Percentiles rank a stretch among this genome's conserved stretches.
Conservation (phyloP, 2,888 invertebrate genomes). For the Drosophila suboccidentalis region DNA sequence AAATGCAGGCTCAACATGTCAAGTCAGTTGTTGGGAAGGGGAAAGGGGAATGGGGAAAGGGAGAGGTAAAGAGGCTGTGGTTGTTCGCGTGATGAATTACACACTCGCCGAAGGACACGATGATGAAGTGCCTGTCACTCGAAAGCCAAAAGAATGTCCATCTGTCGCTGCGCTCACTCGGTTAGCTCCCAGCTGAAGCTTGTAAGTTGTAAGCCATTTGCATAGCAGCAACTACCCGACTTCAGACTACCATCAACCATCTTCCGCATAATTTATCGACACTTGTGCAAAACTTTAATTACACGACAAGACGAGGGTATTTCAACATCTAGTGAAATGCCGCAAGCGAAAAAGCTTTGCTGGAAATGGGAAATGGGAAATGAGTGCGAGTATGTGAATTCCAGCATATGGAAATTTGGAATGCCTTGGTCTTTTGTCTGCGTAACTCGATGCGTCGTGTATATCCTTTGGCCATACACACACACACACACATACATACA, state of each 20-base stretch:
- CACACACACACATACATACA: constrained; percentile 1
- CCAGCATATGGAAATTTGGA: constrained; percentile 70
- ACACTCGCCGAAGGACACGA: constrained; percentile 80
- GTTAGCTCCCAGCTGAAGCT: constrained; percentile 34
- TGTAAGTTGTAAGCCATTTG: constrained; percentile 67
- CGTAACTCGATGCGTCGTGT: constrained; percentile 69
- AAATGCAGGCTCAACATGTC: constrained; percentile 79
- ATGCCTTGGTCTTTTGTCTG: constrained; percentile 68
- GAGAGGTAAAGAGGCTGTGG: constrained; percentile 60
- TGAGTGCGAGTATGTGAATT: constrained; percentile 56
- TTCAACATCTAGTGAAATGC: constrained; percentile 49
- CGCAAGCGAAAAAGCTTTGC: constrained; percentile 22
- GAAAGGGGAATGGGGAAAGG: not conserved
- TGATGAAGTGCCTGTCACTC: constrained; percentile 81
- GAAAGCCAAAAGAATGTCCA: constrained; percentile 81
- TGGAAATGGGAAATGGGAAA: not conserved
- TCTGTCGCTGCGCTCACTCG: constrained; percentile 53
- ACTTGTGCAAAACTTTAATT: constrained; percentile 81
- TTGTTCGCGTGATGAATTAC: constrained; percentile 82
- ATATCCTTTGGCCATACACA: constrained; percentile 77
- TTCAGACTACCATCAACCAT: constrained; percentile 8
- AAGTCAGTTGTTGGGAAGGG: constrained; percentile 43
- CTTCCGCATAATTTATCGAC: constrained; percentile 79
- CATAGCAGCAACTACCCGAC: constrained; percentile 63
- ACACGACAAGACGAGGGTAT: constrained; percentile 61